Evolutionary conservation across 2,113 vertebrate genomes (phyloP).

Genomic region (Myodes glareolus): DNA sequence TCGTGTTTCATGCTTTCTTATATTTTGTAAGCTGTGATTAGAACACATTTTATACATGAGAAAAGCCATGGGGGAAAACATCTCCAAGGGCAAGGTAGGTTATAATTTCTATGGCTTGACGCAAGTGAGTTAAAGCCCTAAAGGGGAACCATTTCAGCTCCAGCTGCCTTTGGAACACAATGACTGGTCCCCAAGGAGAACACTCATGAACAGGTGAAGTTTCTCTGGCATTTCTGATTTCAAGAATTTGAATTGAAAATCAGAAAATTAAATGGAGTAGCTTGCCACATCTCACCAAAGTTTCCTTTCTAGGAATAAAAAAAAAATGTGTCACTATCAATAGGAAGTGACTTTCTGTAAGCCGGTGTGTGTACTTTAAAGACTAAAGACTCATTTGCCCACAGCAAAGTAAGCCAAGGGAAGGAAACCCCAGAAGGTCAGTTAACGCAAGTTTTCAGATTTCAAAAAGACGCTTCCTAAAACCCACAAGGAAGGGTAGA

Average conservation of each 20-base stretch:
- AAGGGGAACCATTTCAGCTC: slow-evolving; percentile 18
- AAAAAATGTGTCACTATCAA: neutral
- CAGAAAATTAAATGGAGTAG: slow-evolving; percentile 10
- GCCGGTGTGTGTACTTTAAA: neutral
- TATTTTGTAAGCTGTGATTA: slow-evolving; percentile 24
- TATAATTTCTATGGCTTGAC: neutral
- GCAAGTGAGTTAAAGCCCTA: slow-evolving; percentile 11
- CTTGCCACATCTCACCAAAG: too few species aligned
- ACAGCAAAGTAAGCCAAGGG: neutral
- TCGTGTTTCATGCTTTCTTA: slow-evolving; percentile 5
- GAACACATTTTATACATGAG: neutral
- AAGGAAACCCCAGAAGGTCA: neutral
- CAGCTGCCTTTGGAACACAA: neutral
- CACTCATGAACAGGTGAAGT: neutral
- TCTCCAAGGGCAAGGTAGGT: neutral
- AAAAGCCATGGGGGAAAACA: neutral
- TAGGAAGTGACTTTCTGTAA: neutral
- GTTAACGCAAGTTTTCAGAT: neutral
- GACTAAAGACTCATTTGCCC: neutral
- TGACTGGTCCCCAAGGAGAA: neutral
- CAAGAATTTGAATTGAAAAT: neutral
- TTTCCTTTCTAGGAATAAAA: neutral
- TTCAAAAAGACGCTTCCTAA: neutral
- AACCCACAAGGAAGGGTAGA: neutral
- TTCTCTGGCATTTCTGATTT: neutral